Base-by-base conservation (phyloP, 2,797 vertebrate species). In the Lagocephalus sceleratus region DNA sequence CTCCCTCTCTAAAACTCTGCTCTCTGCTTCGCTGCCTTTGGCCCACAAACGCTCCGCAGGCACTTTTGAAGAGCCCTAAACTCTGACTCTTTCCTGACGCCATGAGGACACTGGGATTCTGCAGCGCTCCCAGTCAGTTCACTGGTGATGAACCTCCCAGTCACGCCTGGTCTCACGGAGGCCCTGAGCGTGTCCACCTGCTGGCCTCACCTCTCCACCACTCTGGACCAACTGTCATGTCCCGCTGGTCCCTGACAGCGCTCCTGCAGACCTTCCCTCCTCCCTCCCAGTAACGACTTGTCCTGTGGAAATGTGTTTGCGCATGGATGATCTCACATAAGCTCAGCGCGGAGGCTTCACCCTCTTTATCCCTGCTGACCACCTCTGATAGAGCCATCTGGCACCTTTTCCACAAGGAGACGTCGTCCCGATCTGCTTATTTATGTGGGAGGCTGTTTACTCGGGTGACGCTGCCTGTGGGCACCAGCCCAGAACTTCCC, bases 341-440 rank as follows among this genome's bases (percentile, higher is more conserved):
- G 77, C 71, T 60, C 63, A 73, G 61, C 2, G 48, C 66, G 43
- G 62, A 63, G 72, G 66, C 67, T 79, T 71, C 72, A 64, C 62
- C 75, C 55, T 45, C 77, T 67, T 75, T 65, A 68, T 71, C 67
- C 82, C 75, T n/a, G 8, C 67, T 77, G 73, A 83, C 76, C 81
- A 85, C 81, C 73, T 85, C 84, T 60, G 62, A 68, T 57, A n/a
- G 61, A 49, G 72, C 84, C 82, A 84, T 85, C 86, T 87, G 86
- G 58, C 80, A 69, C 58, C 73, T 52, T 62, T 55, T 74, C 66
- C 48, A 32, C 65, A 19, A 58, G 5, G 54, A 76, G 59, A 50
- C 50, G 57, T 45, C 29, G 47, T 59, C 47, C 57, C 17, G 38
- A 39, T 56, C 57, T 57, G 51, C 35, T 61, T 68, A 62, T 73